These are phyloP conservation scores for Thermophis baileyi DNA, from an alignment of 2,113 vertebrate genomes.

Conservation along the genomic window DNA sequence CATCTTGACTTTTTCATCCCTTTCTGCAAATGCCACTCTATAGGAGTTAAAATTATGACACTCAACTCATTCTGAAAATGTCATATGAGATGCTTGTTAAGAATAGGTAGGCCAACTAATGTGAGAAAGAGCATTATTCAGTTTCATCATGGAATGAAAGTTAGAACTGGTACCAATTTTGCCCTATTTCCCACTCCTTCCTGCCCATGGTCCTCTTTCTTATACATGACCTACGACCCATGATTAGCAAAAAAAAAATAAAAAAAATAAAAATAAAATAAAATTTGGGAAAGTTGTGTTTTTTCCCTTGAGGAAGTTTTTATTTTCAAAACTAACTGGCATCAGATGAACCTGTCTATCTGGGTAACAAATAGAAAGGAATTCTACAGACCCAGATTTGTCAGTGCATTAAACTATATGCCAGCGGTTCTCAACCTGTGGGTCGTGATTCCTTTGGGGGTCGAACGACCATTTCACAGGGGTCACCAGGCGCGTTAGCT, in stretches of 20 bases:
- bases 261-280: too few relatives aligned
- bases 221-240: not conserved
- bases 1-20: not conserved
- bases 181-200: not conserved
- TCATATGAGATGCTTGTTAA: too few relatives aligned
- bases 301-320: not conserved
- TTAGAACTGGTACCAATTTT: not conserved
- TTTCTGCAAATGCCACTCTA: not conserved
- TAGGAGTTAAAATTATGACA: not conserved
- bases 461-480: too few relatives aligned
- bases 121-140: not conserved
- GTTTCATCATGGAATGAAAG: not conserved
- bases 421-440: too few relatives aligned
- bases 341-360: not conserved
- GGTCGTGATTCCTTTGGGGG: too few relatives aligned
- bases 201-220: not conserved
- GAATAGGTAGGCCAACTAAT: not conserved
- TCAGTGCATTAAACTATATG: not conserved
- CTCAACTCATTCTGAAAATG: not conserved
- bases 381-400: not conserved
- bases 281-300: not conserved
- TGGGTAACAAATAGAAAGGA: not conserved
- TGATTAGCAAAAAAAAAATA: not conserved
- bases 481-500: too few relatives aligned
- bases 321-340: not conserved